Evolutionary conservation across 2,113 vertebrate genomes (phyloP), one percentile per base, ranked within the genome.

Genomic region (Brachyhypopomus gauderio): DNA sequence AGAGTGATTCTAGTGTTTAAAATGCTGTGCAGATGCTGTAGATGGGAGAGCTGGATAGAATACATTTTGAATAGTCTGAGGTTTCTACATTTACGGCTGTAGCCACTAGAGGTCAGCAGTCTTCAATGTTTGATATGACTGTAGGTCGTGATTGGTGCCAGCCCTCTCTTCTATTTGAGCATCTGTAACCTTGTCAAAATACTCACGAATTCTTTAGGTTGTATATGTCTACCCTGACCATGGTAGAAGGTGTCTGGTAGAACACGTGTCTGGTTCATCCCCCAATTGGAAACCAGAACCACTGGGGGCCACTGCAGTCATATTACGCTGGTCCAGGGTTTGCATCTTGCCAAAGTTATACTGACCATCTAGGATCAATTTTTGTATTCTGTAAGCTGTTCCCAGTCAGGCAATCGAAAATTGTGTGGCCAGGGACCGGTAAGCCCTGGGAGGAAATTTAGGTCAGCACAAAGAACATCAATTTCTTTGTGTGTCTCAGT

Each of bases 91-190:
- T 27, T 34, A 56, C 64, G 34, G 20, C 11, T 2, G 16, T 3
- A 38, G 48, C 78, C 78, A 79, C 56, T 79, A 52, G 69, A 19
- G 78, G 67, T 27, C 67, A 72, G 67, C 45, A 16, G 17, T 19
- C 56, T 45, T n/a, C 36, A 62, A 25, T 27, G 4, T 23, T 36
- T 75, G 38, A 75, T 52, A 52, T 52, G 45, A 14, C 45, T 52
- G 8, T 78, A n/a, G 19, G 27, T 30, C 66, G 38, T 20, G 30
- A 12, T 11, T 52, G 27, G 45, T 56, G 73, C 12, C 34, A 0
- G 5, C 8, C 6, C 52, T 48, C 75, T 55, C 41, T 77, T 20
- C 19, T 19, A 22, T 55, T 20, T 38, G 30, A 67, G 30, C 30
- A 36, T 55, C 4, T 55, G 11, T 9, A 30, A 67, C 9, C 8